phyloP scores from a whole-genome alignment of 2,888 invertebrate genomes.

The Dysmachus trigonus region DNA sequence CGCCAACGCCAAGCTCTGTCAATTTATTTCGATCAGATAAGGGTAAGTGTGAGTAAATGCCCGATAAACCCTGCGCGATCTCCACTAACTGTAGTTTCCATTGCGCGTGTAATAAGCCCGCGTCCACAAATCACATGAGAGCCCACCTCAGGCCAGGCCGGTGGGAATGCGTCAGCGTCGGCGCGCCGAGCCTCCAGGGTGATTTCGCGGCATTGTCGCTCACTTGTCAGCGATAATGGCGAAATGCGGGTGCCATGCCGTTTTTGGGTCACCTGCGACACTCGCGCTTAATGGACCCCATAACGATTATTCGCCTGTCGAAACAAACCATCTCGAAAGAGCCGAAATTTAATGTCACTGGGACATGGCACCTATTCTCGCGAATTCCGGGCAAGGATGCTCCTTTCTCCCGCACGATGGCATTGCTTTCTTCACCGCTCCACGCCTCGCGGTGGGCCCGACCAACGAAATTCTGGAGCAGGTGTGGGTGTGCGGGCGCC shows the following conservation, averaged over 20 bases:
- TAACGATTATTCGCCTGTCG: neutral
- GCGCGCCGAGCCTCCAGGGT: neutral
- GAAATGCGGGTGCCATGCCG: neutral
- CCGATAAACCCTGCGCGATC: neutral
- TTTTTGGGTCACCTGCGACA: neutral
- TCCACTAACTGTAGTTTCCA: neutral
- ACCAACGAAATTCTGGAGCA: neutral
- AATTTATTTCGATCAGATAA: neutral
- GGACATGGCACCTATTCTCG: neutral
- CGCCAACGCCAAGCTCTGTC: neutral
- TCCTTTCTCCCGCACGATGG: neutral
- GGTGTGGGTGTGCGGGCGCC: neutral
- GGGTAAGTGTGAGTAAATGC: neutral
- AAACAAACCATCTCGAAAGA: neutral
- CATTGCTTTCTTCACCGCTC: neutral
- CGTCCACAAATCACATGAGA: neutral
- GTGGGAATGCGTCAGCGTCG: neutral
- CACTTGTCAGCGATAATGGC: neutral
- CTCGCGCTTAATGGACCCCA: neutral
- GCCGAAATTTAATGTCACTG: neutral
- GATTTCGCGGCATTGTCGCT: neutral
- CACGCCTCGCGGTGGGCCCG: neutral
- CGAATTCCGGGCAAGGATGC: neutral
- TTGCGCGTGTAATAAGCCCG: neutral
- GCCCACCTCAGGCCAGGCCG: neutral